Base-by-base conservation (phyloP, 2,888 invertebrate genomes). In the Mesodorylaimus sp. region DNA sequence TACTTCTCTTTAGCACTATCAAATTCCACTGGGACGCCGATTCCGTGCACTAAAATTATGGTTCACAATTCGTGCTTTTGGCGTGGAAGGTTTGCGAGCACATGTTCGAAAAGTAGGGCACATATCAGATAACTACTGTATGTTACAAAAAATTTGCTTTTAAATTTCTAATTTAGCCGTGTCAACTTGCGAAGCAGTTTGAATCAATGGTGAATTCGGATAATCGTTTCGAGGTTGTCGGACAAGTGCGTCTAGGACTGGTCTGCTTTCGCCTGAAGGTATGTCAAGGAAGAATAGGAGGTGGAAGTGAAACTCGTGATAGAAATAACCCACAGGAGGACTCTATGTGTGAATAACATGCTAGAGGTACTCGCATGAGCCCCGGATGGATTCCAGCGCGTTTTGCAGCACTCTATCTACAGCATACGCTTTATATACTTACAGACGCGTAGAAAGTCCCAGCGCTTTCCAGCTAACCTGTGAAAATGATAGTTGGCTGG, bases 11-110 rank as follows among this genome's bases (percentile, higher is more conserved):
- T 52, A 65, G 63, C 61, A 65, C 39, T 54, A 63, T 5, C 65
- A 64, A 61, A 59, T 64, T 24, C 86, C 95, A 2, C 72, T 97
- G 47, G 91, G 91, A 66, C 78, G 95, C 36, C 75, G 95, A 55
- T 97, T 97, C 71, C 77, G 95, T 52, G 83, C 93, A 0, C 74
- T 97, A 55, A 97, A 97, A 67, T 72, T 97, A 29, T 97, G 95
- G 95, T 97, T 95, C 69, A 91, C 93, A 55, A 72, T 97, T 59
- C 74, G 95, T 55, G 81, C 79, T 58, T 89, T 87, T 64, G 95
- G 95, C 19, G 81, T 93, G 59, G 80, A 81, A 52, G 89, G 89
- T 1, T 72, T 97, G 47, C 88, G 87, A 67, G 77, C 79, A 50
- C 89, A 91, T 65, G 84, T 97, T 55, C 75, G 95, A 55, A 80